These are phyloP conservation scores for Psilanteris sp. DNA, from an alignment of 1,140 invertebrate genomes.

Conservation along the genomic window DNA sequence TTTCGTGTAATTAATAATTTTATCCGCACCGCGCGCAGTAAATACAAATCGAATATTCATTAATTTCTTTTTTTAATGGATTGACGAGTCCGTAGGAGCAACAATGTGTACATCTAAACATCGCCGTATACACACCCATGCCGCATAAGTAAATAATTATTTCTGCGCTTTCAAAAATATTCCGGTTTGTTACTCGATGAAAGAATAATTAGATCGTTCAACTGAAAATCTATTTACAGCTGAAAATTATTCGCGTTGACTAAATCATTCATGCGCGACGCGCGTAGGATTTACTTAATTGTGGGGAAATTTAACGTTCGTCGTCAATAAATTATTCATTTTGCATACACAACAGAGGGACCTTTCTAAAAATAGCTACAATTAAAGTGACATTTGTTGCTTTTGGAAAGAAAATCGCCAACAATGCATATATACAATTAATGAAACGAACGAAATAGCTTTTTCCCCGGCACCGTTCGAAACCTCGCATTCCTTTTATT, in stretches of 20 bases:
- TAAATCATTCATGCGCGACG: conserved; percentile 55
- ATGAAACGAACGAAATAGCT: too few relatives aligned
- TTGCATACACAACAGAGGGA: conserved; percentile 26
- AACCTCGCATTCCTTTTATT: too few relatives aligned
- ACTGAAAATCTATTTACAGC: conserved; percentile 61
- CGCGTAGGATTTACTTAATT: conserved; percentile 53
- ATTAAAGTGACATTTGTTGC: conserved; percentile 9
- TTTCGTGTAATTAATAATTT: conserved; percentile 36
- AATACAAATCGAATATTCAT: conserved; percentile 44
- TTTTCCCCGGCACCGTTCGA: too few relatives aligned
- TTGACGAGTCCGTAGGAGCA: conserved; percentile 19
- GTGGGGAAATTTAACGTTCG: conserved; percentile 51
- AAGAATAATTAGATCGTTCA: conserved; percentile 60
- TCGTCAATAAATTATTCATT: conserved; percentile 58
- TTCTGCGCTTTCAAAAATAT: conserved; percentile 48
- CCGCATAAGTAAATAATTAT: conserved; percentile 34
- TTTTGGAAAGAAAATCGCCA: background rate
- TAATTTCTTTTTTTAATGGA: conserved; percentile 29
- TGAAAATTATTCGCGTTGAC: conserved; percentile 54
- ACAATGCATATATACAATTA: background rate
- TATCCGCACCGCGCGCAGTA: conserved; percentile 4
- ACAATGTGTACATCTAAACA: conserved; percentile 31
- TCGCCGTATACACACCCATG: background rate
- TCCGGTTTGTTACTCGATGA: conserved; percentile 44
- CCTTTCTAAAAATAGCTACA: conserved; percentile 18